These are phyloP conservation scores for Eptatretus burgeri DNA, from an alignment of 2,113 vertebrate species.

Conservation along the genomic window DNA sequence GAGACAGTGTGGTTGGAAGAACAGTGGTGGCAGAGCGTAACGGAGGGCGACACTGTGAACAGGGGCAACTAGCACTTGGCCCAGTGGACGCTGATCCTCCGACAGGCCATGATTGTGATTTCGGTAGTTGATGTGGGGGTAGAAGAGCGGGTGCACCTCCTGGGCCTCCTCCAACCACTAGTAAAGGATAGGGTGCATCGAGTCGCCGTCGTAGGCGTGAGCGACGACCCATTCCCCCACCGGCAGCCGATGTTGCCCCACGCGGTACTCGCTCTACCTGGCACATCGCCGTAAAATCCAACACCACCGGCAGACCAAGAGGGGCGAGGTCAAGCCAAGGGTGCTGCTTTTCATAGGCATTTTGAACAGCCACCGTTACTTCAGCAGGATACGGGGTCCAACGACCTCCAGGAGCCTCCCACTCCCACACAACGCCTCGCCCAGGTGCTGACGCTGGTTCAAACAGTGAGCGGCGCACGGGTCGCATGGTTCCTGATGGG, in stretches of 20 bases:
- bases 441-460: slow-evolving; percentile 72
- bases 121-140: slow-evolving; percentile 45
- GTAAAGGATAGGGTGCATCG: slow-evolving; percentile 78
- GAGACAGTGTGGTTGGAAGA: no score
- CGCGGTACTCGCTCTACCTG: slow-evolving; percentile 45
- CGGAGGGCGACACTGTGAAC: no score
- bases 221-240: slow-evolving; percentile 32
- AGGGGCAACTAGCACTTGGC: no score
- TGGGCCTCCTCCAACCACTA: slow-evolving; percentile 23
- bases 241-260: no score
- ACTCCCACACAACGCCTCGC: slow-evolving; percentile 88
- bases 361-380: slow-evolving; percentile 86
- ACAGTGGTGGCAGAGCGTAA: no score
- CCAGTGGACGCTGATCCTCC: slow-evolving; percentile 14
- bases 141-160: not conserved
- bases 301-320: slow-evolving; percentile 77
- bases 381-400: slow-evolving; percentile 94
- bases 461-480: slow-evolving; percentile 64
- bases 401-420: slow-evolving; percentile 59
- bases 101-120: slow-evolving; percentile 85
- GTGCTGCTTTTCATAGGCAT: slow-evolving; percentile 92
- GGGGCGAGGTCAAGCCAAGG: slow-evolving; percentile 84
- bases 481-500: slow-evolving; percentile 53
- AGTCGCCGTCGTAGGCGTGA: slow-evolving; percentile 58
- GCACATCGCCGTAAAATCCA: slow-evolving; percentile 82